phyloP scores from a whole-genome alignment of 92 coral and sea anemone species.

The Palythoa caribaeorum region DNA sequence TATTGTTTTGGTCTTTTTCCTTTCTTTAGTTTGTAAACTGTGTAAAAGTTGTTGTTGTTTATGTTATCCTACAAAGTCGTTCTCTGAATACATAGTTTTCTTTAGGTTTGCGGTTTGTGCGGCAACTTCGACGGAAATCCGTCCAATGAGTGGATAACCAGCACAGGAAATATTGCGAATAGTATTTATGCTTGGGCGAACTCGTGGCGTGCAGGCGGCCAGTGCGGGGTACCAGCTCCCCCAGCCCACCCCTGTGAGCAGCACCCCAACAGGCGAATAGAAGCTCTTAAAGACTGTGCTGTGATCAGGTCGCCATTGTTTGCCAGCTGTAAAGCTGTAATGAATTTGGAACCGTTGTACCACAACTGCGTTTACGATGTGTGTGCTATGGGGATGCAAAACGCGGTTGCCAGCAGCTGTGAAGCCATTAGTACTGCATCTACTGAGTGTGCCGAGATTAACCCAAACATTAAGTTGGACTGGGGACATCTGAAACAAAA shows the following conservation, averaged over 20 bases:
- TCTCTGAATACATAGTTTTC: background rate
- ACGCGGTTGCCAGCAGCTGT: slow-evolving; percentile 37
- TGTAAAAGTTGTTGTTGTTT: too few relatives aligned
- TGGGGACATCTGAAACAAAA: slow-evolving; percentile 56
- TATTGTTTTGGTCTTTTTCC: too few relatives aligned
- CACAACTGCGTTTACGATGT: slow-evolving; percentile 55
- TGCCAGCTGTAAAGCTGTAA: slow-evolving; percentile 11
- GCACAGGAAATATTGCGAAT: background rate
- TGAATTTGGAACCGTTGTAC: slow-evolving; percentile 32
- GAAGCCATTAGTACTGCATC: slow-evolving; percentile 53
- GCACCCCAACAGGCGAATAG: slow-evolving; percentile 34
- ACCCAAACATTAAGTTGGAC: background rate
- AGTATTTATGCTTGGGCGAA: slow-evolving; percentile 6
- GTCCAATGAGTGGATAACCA: slow-evolving; percentile 22
- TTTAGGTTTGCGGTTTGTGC: slow-evolving; percentile 61
- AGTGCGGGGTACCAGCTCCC: slow-evolving; percentile 46
- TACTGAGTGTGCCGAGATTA: slow-evolving; percentile 28
- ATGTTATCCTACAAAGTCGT: background rate
- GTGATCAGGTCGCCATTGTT: slow-evolving; percentile 46
- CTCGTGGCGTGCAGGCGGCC: slow-evolving; percentile 58
- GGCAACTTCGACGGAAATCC: slow-evolving; percentile 58
- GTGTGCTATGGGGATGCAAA: slow-evolving; percentile 14
- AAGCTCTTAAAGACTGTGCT: slow-evolving; percentile 44
- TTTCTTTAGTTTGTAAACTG: too few relatives aligned
- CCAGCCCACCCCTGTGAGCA: slow-evolving; percentile 52